A percentile compares a stretch with the other conserved stretches of the same genome.
These are phyloP conservation scores for Drosophila virilis DNA, from an alignment of 1,140 invertebrate genomes.

Conservation along the genomic window DNA sequence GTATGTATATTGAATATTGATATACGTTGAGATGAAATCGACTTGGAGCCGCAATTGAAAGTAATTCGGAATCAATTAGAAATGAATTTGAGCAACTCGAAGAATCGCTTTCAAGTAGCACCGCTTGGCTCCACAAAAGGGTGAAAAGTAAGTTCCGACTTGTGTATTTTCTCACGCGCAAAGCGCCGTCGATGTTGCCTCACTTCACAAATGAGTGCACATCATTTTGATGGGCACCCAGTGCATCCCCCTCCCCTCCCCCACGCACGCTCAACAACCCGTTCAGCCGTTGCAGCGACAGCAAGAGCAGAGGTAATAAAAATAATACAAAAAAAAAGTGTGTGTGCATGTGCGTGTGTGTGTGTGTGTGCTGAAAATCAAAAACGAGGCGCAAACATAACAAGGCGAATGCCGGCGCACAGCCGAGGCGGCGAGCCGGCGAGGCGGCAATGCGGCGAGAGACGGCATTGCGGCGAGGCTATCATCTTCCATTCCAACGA, in stretches of 20 bases:
- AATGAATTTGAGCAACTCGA: constrained; percentile 70
- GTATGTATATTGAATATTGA: neutral
- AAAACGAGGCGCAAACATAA: constrained; percentile 42
- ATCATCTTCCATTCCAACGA: constrained; percentile 72
- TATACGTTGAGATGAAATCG: no score
- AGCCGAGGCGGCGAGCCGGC: neutral
- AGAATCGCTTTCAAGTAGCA: constrained; percentile 70
- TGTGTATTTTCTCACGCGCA: constrained; percentile 67
- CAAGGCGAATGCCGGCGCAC: constrained; percentile 32
- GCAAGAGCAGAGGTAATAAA: constrained; percentile 47
- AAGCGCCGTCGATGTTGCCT: constrained; percentile 39
- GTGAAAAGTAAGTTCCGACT: constrained; percentile 32
- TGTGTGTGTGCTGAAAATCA: constrained; percentile 29
- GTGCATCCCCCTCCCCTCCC: neutral
- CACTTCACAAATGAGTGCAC: constrained; percentile 80
- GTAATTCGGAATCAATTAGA: constrained; percentile 76
- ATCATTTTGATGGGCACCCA: constrained; percentile 60
- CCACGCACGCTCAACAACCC: neutral
- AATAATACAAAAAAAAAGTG: neutral
- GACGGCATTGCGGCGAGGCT: constrained; percentile 36
- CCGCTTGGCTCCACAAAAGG: constrained; percentile 31
- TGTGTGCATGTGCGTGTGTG: neutral
- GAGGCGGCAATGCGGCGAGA: neutral
- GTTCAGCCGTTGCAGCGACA: constrained; percentile 29
- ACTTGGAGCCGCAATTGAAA: constrained; percentile 69